A percentile compares a stretch with the other conserved stretches of the same genome.
These are phyloP conservation scores for Acrocephalus scirpaceus DNA, from an alignment of 2,797 vertebrate species.

Conservation along the genomic window DNA sequence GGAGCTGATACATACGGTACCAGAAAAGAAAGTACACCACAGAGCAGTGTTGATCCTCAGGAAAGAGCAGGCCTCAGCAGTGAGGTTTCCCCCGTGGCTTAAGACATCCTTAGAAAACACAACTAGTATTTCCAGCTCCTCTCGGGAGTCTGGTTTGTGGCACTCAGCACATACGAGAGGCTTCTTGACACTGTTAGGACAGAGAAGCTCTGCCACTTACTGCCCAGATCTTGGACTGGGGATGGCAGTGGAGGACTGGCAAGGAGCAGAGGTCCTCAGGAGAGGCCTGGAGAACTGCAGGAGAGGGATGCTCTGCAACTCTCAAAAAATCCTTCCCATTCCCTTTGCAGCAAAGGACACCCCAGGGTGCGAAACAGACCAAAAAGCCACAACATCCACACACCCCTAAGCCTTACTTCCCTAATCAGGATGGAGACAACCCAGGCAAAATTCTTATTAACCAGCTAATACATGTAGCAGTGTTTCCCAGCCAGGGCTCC, in stretches of 20 bases:
- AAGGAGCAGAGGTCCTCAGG: not conserved
- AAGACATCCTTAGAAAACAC: not conserved
- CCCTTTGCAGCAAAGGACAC: not conserved
- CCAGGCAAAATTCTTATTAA: conserved; percentile 26
- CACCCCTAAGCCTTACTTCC: not conserved
- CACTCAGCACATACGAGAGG: not conserved
- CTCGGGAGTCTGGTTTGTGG: not conserved
- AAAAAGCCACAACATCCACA: not conserved
- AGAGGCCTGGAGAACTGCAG: not conserved
- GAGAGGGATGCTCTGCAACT: not conserved
- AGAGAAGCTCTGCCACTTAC: not conserved
- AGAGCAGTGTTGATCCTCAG: not conserved
- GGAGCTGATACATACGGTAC: no score
- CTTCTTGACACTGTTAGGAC: not conserved
- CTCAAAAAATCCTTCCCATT: not conserved
- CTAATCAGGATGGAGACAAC: not conserved
- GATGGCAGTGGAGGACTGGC: not conserved
- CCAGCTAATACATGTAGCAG: not conserved
- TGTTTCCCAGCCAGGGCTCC: conserved; percentile 16
- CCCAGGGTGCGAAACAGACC: not conserved
- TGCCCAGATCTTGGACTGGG: fast-evolving
- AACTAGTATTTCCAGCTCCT: not conserved
- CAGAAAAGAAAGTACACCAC: not conserved
- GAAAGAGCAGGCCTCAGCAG: not conserved
- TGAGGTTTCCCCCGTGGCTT: not conserved